A percentile compares a stretch with the other conserved stretches of the same genome.
Conservation (phyloP, 1,140 invertebrate genomes). For the Bombus sylvicola region DNA sequence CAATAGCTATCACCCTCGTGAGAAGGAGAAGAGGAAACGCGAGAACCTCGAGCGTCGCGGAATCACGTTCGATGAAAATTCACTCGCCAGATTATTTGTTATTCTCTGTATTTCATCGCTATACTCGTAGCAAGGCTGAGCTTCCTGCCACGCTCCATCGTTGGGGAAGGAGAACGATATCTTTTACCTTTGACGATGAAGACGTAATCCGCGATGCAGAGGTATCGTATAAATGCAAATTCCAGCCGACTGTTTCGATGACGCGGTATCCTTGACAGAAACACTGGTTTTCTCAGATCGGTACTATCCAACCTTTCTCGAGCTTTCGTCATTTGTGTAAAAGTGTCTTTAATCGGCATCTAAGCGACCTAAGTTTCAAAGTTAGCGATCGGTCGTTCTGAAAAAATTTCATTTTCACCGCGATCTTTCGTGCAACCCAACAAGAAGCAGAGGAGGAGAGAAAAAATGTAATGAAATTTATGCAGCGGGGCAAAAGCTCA, state of each 20-base stretch:
- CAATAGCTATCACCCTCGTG: neutral
- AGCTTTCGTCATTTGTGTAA: neutral
- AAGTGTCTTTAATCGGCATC: neutral
- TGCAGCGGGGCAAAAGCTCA: neutral
- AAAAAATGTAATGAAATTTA: neutral
- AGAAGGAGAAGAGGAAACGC: neutral
- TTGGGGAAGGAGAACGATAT: neutral
- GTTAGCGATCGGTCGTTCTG: too few relatives aligned
- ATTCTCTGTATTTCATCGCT: neutral
- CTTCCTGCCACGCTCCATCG: neutral
- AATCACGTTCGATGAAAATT: neutral
- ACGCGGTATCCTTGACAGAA: slow-evolving; percentile 31
- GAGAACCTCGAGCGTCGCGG: neutral
- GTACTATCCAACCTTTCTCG: neutral
- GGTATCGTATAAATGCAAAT: slow-evolving; percentile 54
- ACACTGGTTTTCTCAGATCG: neutral
- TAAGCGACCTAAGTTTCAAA: too few relatives aligned
- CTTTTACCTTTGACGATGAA: slow-evolving; percentile 18
- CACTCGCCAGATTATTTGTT: neutral
- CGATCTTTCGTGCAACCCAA: too few relatives aligned
- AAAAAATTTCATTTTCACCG: neutral
- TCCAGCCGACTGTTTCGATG: slow-evolving; percentile 4
- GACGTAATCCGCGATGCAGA: slow-evolving; percentile 20
- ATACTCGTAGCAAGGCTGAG: neutral
- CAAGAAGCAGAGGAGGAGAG: neutral